These are phyloP conservation scores for Neotoma lepida DNA, from an alignment of 2,113 vertebrate species.

Conservation along the genomic window DNA sequence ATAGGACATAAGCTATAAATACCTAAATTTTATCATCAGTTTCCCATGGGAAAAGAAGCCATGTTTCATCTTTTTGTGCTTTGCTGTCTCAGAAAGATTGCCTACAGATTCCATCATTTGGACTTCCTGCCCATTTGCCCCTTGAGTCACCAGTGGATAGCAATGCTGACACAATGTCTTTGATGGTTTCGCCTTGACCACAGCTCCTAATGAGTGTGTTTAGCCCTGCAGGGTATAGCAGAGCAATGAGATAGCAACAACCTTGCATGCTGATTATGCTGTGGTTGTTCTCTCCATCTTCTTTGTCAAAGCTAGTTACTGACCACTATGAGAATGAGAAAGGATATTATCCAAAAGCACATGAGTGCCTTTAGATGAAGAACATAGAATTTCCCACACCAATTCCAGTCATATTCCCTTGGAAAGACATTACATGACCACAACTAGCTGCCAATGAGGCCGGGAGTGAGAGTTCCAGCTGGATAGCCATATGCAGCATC, in stretches of 20 bases:
- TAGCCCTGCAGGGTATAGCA: neutral
- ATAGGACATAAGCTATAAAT: neutral
- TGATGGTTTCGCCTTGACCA: neutral
- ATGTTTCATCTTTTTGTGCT: neutral
- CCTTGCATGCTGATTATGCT: neutral
- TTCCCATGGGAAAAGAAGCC: neutral
- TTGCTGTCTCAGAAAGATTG: neutral
- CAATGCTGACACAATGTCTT: neutral
- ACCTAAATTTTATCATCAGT: neutral
- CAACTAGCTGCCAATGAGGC: neutral
- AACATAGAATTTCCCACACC: neutral
- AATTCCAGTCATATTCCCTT: neutral
- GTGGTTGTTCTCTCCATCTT: neutral
- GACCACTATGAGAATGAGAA: neutral
- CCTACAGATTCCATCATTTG: neutral
- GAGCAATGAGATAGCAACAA: neutral
- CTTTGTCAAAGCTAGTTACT: neutral
- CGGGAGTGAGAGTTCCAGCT: neutral
- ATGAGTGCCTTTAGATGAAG: neutral
- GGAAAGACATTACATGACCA: neutral
- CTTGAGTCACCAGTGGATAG: neutral
- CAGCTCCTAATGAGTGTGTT: neutral
- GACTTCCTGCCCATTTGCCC: neutral
- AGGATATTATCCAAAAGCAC: neutral
- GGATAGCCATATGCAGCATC: neutral